Evolutionary conservation across 2,113 vertebrate genomes (phyloP).

Genomic region (Bubo bubo): DNA sequence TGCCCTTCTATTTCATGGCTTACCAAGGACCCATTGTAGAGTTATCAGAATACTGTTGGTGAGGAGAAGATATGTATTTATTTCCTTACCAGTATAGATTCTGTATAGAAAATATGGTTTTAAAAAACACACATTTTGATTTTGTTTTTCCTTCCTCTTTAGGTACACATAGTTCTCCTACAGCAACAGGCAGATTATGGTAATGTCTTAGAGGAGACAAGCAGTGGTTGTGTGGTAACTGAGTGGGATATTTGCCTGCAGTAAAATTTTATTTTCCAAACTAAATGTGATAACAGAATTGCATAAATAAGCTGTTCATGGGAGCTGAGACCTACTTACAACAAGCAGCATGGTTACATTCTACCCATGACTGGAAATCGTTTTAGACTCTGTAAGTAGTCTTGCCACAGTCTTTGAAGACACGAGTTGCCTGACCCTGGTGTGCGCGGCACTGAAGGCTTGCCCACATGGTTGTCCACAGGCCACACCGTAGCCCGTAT

Average conservation of each 20-base stretch:
- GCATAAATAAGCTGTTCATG: background rate
- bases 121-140: background rate
- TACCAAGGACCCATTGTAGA: background rate
- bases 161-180: background rate
- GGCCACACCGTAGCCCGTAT: background rate
- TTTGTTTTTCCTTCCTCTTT: background rate
- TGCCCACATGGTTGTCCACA: background rate
- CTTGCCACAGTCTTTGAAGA: background rate
- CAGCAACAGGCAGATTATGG: background rate
- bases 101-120: background rate
- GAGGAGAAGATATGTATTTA: background rate
- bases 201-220: background rate
- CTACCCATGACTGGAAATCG: background rate
- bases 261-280: slow-evolving; percentile 6
- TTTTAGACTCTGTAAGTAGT: background rate
- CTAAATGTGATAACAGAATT: background rate
- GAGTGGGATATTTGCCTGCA: background rate
- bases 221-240: background rate
- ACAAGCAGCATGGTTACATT: background rate
- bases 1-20: background rate
- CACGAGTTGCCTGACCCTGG: background rate
- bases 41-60: background rate
- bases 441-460: background rate
- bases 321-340: background rate
- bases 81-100: background rate